Percentiles rank a stretch among this genome's conserved stretches.
Evolutionary conservation across 2,888 invertebrate species (phyloP).

Genomic region (Acanthosoma haemorrhoidale): DNA sequence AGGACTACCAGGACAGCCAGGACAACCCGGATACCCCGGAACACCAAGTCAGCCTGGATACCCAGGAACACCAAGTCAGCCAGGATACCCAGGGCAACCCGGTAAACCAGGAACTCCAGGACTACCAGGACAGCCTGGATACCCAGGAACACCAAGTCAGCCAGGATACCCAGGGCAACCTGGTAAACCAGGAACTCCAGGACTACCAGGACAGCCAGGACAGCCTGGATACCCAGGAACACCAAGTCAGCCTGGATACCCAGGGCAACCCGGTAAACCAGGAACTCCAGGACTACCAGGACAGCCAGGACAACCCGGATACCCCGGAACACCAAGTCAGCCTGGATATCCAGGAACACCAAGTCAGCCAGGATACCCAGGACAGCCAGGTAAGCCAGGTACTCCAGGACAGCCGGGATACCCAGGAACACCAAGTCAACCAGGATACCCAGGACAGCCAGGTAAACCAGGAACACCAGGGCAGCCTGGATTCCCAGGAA

Average conservation of each 20-base stretch:
- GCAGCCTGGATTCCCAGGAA: conserved; percentile 43
- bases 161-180: conserved; percentile 34
- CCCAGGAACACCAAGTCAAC: conserved; percentile 36
- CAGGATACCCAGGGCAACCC: conserved; percentile 39
- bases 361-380: conserved; percentile 37
- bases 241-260: conserved; percentile 31
- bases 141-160: conserved; percentile 39
- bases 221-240: conserved; percentile 30
- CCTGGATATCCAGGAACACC: conserved; percentile 40
- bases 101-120: conserved; percentile 38
- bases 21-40: conserved; percentile 35
- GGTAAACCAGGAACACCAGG: conserved; percentile 43
- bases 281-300: conserved; percentile 42
- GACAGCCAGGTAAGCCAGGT: conserved; percentile 37
- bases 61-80: conserved; percentile 38
- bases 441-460: conserved; percentile 41
- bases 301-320: conserved; percentile 45
- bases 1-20: conserved; percentile 42
- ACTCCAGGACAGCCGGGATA: conserved; percentile 36
- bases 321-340: conserved; percentile 26
- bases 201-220: conserved; percentile 41
- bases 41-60: conserved; percentile 33
- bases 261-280: conserved; percentile 40
- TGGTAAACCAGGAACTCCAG: conserved; percentile 38
- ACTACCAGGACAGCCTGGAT: conserved; percentile 37